A percentile compares a stretch with the other conserved stretches of the same genome.
Conservation (phyloP, 2,113 vertebrate species). For the Pygoscelis adeliae region DNA sequence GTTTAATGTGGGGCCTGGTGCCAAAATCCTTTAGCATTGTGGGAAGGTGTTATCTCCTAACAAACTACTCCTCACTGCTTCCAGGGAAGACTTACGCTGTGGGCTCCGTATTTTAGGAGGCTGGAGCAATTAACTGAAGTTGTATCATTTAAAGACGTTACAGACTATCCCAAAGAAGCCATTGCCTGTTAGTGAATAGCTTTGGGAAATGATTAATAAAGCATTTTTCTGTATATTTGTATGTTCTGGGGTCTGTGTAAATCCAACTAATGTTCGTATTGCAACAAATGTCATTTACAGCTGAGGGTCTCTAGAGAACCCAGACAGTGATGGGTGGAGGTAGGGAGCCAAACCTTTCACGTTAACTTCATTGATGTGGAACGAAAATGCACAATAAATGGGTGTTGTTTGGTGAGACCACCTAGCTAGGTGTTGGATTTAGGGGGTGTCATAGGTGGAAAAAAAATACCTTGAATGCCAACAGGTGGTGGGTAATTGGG, state of each 20-base stretch:
- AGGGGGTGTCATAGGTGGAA: background rate
- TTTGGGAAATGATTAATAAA: background rate
- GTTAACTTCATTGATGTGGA: background rate
- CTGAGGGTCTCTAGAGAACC: background rate
- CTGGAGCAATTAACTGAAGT: background rate
- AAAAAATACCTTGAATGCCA: background rate
- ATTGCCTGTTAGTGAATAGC: background rate
- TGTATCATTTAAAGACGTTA: background rate
- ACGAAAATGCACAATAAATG: background rate
- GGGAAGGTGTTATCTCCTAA: background rate
- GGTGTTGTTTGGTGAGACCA: background rate
- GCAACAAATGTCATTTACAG: background rate
- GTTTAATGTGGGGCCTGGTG: background rate
- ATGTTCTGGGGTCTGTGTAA: background rate
- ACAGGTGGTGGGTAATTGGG: background rate
- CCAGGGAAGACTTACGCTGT: background rate
- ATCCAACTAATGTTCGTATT: fast-evolving
- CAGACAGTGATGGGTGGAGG: background rate
- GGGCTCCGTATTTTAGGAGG: background rate
- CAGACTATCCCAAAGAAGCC: background rate
- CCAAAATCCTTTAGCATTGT: background rate
- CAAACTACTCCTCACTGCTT: background rate
- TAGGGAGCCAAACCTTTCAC: background rate
- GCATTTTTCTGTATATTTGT: background rate
- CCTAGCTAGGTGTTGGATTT: background rate